These are phyloP conservation scores for Corella eumyota DNA, from an alignment of 23 tunicate genomes.

Conservation along the genomic window DNA sequence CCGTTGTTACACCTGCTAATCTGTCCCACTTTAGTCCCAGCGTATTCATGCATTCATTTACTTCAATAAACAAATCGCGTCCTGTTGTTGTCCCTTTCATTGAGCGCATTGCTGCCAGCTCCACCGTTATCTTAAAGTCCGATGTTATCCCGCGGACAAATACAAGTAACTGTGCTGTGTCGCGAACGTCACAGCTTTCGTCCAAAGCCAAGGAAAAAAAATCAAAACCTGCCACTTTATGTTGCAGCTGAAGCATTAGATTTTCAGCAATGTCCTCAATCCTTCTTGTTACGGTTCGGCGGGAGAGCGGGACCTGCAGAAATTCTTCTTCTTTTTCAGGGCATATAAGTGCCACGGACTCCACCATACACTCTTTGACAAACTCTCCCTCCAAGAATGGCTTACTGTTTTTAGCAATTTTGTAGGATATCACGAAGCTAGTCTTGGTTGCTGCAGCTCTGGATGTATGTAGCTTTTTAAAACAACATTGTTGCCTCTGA, in stretches of 20 bases:
- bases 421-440: constrained; percentile 17
- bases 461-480: constrained; percentile 4
- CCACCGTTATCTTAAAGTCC: constrained; percentile 19
- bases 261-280: constrained; percentile 11
- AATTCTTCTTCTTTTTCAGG: constrained; percentile 14
- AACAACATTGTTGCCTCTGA: constrained; percentile 18
- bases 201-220: constrained; percentile 23
- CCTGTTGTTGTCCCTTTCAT: constrained; percentile 47
- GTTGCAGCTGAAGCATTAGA: constrained; percentile 9
- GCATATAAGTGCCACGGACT: constrained; percentile 11
- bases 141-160: constrained; percentile 22
- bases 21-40: constrained; percentile 9
- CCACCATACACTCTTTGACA: constrained; percentile 28
- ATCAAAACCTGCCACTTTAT: background rate
- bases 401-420: constrained; percentile 22
- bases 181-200: constrained; percentile 23
- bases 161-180: constrained; percentile 34
- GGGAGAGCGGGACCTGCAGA: constrained; percentile 10
- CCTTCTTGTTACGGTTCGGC: constrained; percentile 27
- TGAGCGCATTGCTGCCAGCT: constrained; percentile 9
- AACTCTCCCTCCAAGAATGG: constrained; percentile 34
- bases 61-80: constrained; percentile 14
- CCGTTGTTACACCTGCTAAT: constrained; percentile 27
- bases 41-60: constrained; percentile 8
- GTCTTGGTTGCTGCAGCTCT: constrained; percentile 16